phyloP scores from a whole-genome alignment of 2,797 vertebrate genomes.

The Setipinna tenuifilis region DNA sequence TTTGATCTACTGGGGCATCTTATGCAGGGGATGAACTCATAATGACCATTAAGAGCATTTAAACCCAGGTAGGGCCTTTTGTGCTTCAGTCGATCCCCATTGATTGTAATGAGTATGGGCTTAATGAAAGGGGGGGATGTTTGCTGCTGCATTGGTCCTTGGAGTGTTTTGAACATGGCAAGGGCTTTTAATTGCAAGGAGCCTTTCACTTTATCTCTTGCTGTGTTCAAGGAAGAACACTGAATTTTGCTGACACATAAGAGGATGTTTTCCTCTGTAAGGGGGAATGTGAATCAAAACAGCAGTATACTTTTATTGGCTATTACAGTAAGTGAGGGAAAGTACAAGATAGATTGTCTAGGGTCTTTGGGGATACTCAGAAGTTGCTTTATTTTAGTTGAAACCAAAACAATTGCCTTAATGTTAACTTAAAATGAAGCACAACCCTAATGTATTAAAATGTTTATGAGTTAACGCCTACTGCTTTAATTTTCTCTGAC shows the following conservation, averaged over 20 bases:
- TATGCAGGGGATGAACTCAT: background rate
- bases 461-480: background rate
- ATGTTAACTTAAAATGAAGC: background rate
- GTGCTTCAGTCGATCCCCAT: background rate
- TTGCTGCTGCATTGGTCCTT: slow-evolving; percentile 15
- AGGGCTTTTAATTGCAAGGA: slow-evolving; percentile 47
- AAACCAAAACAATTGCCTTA: background rate
- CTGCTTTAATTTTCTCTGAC: background rate
- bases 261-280: slow-evolving; percentile 38
- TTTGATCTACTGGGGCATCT: background rate
- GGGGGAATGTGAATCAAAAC: slow-evolving; percentile 41
- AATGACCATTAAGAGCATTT: background rate
- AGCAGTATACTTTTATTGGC: background rate
- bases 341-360: background rate
- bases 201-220: slow-evolving; percentile 32
- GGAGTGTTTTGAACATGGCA: slow-evolving; percentile 22
- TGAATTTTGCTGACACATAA: slow-evolving; percentile 42
- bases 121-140: slow-evolving; percentile 30
- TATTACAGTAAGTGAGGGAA: slow-evolving; percentile 26
- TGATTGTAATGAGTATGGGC: slow-evolving; percentile 42
- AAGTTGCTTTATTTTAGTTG: background rate
- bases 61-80: background rate
- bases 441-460: background rate
- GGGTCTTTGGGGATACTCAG: background rate
- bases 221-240: slow-evolving; percentile 1